These are phyloP conservation scores for Dicerorhinus sumatrensis DNA, from an alignment of 2,113 vertebrate species.

Conservation along the genomic window DNA sequence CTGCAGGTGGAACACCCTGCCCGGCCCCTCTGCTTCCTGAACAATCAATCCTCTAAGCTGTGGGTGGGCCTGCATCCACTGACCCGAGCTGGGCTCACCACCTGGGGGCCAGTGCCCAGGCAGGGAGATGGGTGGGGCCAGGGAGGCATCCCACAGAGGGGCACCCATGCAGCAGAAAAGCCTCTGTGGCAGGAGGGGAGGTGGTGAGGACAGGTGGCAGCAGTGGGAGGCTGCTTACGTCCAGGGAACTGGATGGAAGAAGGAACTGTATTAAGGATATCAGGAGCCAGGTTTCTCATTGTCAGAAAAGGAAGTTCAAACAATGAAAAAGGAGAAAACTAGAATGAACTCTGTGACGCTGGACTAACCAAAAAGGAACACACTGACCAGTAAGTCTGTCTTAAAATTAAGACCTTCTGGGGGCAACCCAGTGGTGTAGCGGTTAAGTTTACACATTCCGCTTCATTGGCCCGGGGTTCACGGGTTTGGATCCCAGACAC, in stretches of 20 bases:
- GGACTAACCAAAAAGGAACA: not conserved
- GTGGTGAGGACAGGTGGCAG: too few relatives aligned
- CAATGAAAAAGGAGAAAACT: not conserved
- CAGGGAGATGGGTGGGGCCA: too few relatives aligned
- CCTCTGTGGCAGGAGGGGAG: not conserved
- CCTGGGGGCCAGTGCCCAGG: not conserved
- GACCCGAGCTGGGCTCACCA: too few relatives aligned
- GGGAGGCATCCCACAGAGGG: too few relatives aligned
- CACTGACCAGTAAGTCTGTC: not conserved
- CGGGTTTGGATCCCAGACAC: too few relatives aligned
- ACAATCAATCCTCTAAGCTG: not conserved
- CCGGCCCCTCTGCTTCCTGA: not conserved
- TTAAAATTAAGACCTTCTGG: not conserved
- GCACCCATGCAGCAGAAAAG: not conserved
- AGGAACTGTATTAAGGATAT: rapidly evolving
- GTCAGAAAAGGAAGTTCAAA: not conserved
- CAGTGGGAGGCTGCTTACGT: not conserved
- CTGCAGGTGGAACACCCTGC: not conserved
- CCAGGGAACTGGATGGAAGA: not conserved
- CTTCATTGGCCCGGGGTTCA: too few relatives aligned
- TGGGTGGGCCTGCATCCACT: too few relatives aligned
- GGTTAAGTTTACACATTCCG: too few relatives aligned
- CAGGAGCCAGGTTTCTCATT: not conserved
- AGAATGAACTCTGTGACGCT: not conserved
- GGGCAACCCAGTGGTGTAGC: too few relatives aligned